A percentile compares a stretch with the other conserved stretches of the same genome.
Conservation (phyloP, 2,888 invertebrate genomes). For the Boloria euphrosyne region DNA sequence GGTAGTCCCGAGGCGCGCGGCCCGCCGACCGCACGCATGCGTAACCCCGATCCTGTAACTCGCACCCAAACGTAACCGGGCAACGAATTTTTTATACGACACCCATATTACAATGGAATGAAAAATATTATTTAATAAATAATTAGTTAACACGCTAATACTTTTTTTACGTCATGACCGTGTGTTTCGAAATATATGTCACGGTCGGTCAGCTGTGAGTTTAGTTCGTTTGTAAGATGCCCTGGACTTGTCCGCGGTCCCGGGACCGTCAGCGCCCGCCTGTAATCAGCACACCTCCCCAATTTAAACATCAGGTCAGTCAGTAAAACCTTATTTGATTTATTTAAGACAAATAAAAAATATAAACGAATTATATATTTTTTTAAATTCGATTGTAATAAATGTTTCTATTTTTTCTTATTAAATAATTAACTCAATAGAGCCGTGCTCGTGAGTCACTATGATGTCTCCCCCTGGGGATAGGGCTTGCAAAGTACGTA, state of each 20-base stretch:
- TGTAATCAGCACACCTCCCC: slow-evolving; percentile 63
- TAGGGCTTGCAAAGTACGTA: no score
- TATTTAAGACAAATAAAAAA: background rate
- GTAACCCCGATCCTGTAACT: slow-evolving; percentile 59
- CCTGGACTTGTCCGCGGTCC: slow-evolving; percentile 78
- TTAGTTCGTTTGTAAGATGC: slow-evolving; percentile 51
- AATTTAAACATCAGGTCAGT: slow-evolving; percentile 68
- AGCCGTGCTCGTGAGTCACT: no score
- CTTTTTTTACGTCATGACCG: background rate
- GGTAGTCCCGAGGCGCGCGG: slow-evolving; percentile 67
- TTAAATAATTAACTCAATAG: no score
- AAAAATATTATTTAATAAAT: background rate
- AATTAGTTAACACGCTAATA: background rate
- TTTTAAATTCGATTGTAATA: background rate
- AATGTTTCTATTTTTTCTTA: background rate
- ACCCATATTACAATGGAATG: background rate
- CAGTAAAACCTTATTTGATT: background rate
- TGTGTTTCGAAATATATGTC: background rate
- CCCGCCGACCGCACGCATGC: slow-evolving; percentile 65
- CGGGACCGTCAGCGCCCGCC: slow-evolving; percentile 63
- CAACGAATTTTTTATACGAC: background rate
- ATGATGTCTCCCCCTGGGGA: no score
- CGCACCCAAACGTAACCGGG: slow-evolving; percentile 41
- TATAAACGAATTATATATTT: background rate
- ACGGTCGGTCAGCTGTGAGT: slow-evolving; percentile 3